Base-by-base conservation (phyloP, 2,888 invertebrate genomes). In the Drosophila histrio region DNA sequence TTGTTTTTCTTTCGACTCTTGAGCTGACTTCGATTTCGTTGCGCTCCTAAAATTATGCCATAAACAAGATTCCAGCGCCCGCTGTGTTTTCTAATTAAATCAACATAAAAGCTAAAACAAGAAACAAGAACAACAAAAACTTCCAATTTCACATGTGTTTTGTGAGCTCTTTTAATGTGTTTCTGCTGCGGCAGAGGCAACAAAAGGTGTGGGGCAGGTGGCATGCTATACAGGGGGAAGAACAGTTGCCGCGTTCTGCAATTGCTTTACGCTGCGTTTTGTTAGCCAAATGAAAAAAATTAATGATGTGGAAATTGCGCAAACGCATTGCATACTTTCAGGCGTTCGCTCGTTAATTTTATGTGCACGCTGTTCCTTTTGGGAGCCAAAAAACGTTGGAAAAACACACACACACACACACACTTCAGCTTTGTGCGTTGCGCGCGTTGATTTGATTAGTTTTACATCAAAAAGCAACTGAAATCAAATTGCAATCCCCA, bases 291-390 rank as follows among this genome's bases (percentile, higher is more conserved):
- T 68, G 52, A 62, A 63, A 52, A 56, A 79, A 86, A 65, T 88
- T 88, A 88, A 88, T 88, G 87, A 73, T 79, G 79, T 81, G 85
- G 86, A 88, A 88, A 85, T 81, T 74, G 74, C 70, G 61, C 65
- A 66, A 70, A 72, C 69, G 69, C 72, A 73, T 71, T 71, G 71
- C 72, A 74, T 64, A 70, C 61, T 59, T 65, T 61, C 56, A 47
- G 52, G 38, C 46, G 39, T 21, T 54, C 50, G 69, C 58, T 61
- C 72, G 70, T 79, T 79, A 70, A 68, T 79, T 73, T 73, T 63
- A 66, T 70, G 64, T 46, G 30, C 47, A 21, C 34, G 17, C 34
- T 41, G 26, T 32, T 26, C 22, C 47, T 49, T 57, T 57, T 34
- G 43, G 58, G 34, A 39, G 38, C 38, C 50, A 7, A 24, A 38